A percentile compares a stretch with the other conserved stretches of the same genome.
Evolutionary conservation across 2,888 invertebrate genomes (phyloP).

Genomic region (Eueremaeus valkanovi): DNA sequence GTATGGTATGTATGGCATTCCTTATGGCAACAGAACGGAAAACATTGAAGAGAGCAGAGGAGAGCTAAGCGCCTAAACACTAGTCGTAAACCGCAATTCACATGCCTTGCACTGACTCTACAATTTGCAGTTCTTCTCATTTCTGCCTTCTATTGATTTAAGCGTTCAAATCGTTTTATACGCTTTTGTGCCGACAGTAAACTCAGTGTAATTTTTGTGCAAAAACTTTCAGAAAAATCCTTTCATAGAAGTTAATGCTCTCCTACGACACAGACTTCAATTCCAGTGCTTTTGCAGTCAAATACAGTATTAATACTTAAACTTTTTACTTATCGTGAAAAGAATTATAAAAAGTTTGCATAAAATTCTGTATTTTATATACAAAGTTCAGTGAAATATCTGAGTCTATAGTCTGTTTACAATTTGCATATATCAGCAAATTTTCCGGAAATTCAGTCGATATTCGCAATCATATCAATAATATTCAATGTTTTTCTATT

Average conservation of each 20-base stretch:
- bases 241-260: not conserved
- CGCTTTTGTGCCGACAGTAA: not conserved
- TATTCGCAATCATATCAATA: no score
- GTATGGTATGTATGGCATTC: conserved; percentile 25
- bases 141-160: not conserved
- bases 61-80: not conserved
- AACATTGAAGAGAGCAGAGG: not conserved
- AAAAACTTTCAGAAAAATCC: not conserved
- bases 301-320: no score
- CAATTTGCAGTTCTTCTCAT: no score
- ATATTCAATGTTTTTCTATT: not conserved
- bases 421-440: no score
- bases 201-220: not conserved
- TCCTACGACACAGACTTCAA: not conserved
- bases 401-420: no score
- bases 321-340: no score
- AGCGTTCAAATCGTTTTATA: not conserved
- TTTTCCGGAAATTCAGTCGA: no score
- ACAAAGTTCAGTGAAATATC: no score
- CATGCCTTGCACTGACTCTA: not conserved
- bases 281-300: no score
- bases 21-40: not conserved
- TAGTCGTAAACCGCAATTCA: not conserved
- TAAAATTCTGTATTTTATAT: no score
- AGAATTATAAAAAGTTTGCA: no score